Percentiles rank a stretch among this genome's conserved stretches.
Evolutionary conservation across 2,888 invertebrate species (phyloP).

Genomic region (Tipula unca): DNA sequence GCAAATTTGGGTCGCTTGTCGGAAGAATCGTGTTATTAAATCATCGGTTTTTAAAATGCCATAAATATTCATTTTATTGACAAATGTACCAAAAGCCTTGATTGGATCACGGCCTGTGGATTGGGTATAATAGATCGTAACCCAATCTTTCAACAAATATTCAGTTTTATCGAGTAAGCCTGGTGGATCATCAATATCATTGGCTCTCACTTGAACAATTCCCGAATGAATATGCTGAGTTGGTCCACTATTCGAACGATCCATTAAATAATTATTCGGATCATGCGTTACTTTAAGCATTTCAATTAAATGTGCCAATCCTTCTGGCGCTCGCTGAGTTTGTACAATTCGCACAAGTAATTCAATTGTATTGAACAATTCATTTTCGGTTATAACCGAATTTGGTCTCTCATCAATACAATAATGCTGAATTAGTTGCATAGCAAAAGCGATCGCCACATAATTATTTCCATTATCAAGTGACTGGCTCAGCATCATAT

Average conservation of each 20-base stretch:
- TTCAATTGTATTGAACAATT: slow-evolving; percentile 81
- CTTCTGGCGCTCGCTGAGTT: slow-evolving; percentile 73
- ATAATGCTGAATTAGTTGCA: slow-evolving; percentile 82
- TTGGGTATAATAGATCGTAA: slow-evolving; percentile 71
- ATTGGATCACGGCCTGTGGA: slow-evolving; percentile 74
- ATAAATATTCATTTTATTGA: slow-evolving; percentile 93
- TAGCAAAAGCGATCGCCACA: slow-evolving; percentile 79
- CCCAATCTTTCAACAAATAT: slow-evolving; percentile 85
- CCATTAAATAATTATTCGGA: slow-evolving; percentile 60
- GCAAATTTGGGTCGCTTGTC: slow-evolving; percentile 93
- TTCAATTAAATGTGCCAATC: slow-evolving; percentile 72
- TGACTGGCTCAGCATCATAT: slow-evolving; percentile 69
- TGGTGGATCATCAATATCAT: slow-evolving; percentile 88
- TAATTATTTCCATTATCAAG: slow-evolving; percentile 80
- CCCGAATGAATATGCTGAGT: slow-evolving; percentile 89
- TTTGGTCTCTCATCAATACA: slow-evolving; percentile 76
- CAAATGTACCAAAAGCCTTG: slow-evolving; percentile 88
- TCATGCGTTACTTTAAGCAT: slow-evolving; percentile 67
- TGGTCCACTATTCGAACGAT: slow-evolving; percentile 69
- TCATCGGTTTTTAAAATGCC: slow-evolving; percentile 97
- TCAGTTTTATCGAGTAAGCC: slow-evolving; percentile 94
- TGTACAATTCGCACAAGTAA: slow-evolving; percentile 67
- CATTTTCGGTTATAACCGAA: slow-evolving; percentile 68
- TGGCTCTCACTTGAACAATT: slow-evolving; percentile 73
- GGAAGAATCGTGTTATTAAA: slow-evolving; percentile 92